These are phyloP conservation scores for Pachypanchax playfairii DNA, from an alignment of 2,113 vertebrate species.

Conservation along the genomic window DNA sequence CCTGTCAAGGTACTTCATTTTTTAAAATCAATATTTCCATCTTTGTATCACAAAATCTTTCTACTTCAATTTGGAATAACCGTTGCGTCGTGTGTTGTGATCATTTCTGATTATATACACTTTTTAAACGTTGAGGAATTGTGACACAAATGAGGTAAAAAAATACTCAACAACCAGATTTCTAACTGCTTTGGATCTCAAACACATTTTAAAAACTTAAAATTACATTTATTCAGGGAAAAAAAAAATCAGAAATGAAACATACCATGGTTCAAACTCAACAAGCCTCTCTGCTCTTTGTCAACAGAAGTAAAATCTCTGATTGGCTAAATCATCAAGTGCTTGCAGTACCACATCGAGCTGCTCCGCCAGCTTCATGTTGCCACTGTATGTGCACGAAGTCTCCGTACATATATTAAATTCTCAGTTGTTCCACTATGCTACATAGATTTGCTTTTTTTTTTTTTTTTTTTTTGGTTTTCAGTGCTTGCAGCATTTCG, in stretches of 20 bases:
- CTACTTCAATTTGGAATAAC: constrained; percentile 2
- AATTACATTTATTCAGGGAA: too few relatives aligned
- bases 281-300: too few relatives aligned
- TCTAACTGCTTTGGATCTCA: constrained; percentile 41
- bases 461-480: constrained; percentile 77
- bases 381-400: constrained; percentile 21
- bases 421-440: constrained; percentile 64
- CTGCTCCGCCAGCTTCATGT: constrained; percentile 35
- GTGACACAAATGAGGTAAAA: too few relatives aligned
- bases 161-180: constrained; percentile 8
- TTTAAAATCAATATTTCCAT: background rate
- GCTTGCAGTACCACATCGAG: constrained; percentile 49
- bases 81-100: constrained; percentile 11
- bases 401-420: constrained; percentile 75
- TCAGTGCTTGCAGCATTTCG: constrained; percentile 75
- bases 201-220: background rate
- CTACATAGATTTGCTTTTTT: constrained; percentile 79
- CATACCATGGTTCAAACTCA: too few relatives aligned
- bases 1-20: constrained; percentile 3
- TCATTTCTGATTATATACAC: background rate
- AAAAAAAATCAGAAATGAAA: too few relatives aligned
- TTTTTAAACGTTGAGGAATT: too few relatives aligned
- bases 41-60: background rate
- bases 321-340: constrained; percentile 45
- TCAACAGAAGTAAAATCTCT: constrained; percentile 46